phyloP scores from a whole-genome alignment of 2,888 invertebrate species.

The Papilio gigon region DNA sequence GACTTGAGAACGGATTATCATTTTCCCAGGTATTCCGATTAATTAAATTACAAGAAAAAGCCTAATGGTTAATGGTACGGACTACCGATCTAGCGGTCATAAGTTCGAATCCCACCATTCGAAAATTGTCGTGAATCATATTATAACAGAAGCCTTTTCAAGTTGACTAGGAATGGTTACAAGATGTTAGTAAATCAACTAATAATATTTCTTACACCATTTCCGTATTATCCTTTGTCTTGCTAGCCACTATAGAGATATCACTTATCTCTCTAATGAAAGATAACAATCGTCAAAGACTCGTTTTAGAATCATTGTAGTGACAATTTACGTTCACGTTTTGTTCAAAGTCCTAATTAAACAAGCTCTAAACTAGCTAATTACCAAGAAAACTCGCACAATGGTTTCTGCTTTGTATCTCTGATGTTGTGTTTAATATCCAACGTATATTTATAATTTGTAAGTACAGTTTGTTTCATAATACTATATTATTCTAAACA shows the following conservation, averaged over 20 bases:
- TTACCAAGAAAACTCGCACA: not conserved
- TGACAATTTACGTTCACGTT: not conserved
- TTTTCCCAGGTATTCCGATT: not conserved
- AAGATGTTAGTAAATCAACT: too few species aligned
- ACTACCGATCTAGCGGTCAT: too few species aligned
- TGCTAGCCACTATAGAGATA: constrained; percentile 9
- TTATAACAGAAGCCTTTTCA: too few species aligned
- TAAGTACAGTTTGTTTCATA: not conserved
- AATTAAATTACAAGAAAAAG: not conserved
- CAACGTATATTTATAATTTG: not conserved
- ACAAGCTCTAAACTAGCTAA: not conserved
- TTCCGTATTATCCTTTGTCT: not conserved
- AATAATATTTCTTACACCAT: too few species aligned
- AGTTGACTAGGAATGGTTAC: too few species aligned
- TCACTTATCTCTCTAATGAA: not conserved
- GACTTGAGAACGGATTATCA: not conserved
- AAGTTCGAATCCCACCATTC: too few species aligned
- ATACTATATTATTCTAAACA: too few species aligned
- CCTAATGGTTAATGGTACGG: too few species aligned
- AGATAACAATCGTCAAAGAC: constrained; percentile 15
- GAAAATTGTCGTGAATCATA: too few species aligned
- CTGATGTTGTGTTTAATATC: not conserved
- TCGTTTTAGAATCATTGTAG: not conserved
- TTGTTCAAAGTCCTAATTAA: constrained; percentile 13
- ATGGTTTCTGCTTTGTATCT: not conserved